These are phyloP conservation scores for Catonia carolina DNA, from an alignment of 2,888 invertebrate species.

Conservation along the genomic window DNA sequence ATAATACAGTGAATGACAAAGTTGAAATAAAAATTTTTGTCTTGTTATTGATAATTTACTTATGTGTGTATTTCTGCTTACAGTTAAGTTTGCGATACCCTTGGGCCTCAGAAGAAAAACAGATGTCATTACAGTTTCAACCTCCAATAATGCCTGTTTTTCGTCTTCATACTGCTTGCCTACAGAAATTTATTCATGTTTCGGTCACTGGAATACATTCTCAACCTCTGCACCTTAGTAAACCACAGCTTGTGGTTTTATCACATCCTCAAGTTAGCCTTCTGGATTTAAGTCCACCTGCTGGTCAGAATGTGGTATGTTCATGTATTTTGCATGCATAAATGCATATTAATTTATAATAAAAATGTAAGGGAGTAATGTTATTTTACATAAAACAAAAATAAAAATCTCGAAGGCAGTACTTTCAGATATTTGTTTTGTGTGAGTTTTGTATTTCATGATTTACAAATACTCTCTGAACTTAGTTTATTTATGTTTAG, in stretches of 20 bases:
- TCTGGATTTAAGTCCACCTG: slow-evolving; percentile 58
- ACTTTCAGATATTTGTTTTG: too few species aligned
- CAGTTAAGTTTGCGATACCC: slow-evolving; percentile 69
- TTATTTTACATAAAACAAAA: background rate
- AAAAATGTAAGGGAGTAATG: background rate
- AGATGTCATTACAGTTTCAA: slow-evolving; percentile 69
- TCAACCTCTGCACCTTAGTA: slow-evolving; percentile 41
- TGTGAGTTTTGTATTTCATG: too few species aligned
- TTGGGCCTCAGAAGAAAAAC: slow-evolving; percentile 66
- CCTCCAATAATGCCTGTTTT: slow-evolving; percentile 76
- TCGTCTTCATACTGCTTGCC: slow-evolving; percentile 74
- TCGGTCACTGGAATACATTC: slow-evolving; percentile 54
- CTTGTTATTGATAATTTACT: too few species aligned
- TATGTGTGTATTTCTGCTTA: slow-evolving; percentile 20
- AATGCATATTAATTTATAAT: too few species aligned
- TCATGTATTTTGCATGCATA: too few species aligned
- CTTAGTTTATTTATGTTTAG: too few species aligned
- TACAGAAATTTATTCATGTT: slow-evolving; percentile 80
- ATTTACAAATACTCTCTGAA: too few species aligned
- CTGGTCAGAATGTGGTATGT: slow-evolving; percentile 43
- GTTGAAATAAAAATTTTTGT: too few species aligned
- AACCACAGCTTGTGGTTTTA: slow-evolving; percentile 43
- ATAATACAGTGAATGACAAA: too few species aligned
- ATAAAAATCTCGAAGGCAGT: too few species aligned
- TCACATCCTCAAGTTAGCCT: slow-evolving; percentile 45